Evolutionary conservation across 2,113 vertebrate genomes (phyloP), one percentile per base, ranked within the genome.

Genomic region (Prunella fulvescens): DNA sequence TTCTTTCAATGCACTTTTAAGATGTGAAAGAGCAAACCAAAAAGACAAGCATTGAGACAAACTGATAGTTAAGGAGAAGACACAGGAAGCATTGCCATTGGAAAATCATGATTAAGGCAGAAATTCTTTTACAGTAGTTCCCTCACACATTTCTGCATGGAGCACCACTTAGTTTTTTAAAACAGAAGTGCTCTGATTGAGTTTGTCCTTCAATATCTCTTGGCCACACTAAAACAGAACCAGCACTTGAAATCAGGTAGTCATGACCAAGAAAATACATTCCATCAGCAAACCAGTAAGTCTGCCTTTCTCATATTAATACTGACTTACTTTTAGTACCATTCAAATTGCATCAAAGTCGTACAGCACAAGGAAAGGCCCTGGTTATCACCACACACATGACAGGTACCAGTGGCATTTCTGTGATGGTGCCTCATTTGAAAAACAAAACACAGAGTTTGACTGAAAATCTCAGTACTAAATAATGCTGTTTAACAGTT

Each of bases 381-480:
- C 4, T 1, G 0, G 19, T 22, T 42, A 56, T 19, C 0, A 7
- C 48, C 48, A 40, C 66, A 71, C 12, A 25, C 16, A 28, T 0
- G 0, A 24, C 19, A 50, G 58, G 24, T 11, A 81, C 6, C 1
- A 0, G 11, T 0, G 2, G 62, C n/a, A 35, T 8, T 82, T n/a
- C 69, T 50, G 40, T 14, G 31, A 69, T 15, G 54, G 39, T 2
- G 15, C 26, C 74, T 56, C 29, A 1, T 33, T 69, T 18, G 8
- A 69, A 90, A 61, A 3, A 1, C 73, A 69, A 3, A 2, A 58
- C 11, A 57, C 37, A 4, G 5, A 11, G 22, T 19, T 14, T 45
- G 33, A 66, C 53, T 53, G 35, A 62, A 90, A 69, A 31, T 15
- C 57, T 17, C 35, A 33, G 8, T 12, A 26, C 25, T 48, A 10